These are phyloP conservation scores for Chauna torquata DNA, from an alignment of 2,113 vertebrate genomes.

Conservation along the genomic window DNA sequence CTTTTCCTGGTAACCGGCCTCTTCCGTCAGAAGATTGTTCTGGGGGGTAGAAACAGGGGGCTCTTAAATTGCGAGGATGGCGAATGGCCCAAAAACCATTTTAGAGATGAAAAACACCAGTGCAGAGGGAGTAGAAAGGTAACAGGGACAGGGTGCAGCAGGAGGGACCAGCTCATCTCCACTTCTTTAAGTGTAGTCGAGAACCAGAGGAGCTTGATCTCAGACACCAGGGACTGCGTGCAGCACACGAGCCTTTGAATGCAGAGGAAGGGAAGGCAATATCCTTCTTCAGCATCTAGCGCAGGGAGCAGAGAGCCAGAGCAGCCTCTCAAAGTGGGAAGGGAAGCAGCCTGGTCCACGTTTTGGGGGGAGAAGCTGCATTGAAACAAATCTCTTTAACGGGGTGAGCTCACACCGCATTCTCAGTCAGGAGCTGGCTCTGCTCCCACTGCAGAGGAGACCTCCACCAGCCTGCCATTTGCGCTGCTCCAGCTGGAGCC, in stretches of 20 bases:
- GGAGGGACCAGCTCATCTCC: neutral
- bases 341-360: neutral
- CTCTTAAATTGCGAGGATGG: neutral
- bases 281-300: fast-evolving
- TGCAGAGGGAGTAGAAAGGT: no score
- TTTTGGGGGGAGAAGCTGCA: neutral
- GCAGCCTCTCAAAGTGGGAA: neutral
- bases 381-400: neutral
- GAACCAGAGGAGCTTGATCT: neutral
- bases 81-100: neutral
- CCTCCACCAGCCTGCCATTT: neutral
- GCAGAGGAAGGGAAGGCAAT: neutral
- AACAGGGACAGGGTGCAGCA: fast-evolving
- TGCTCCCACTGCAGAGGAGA: neutral
- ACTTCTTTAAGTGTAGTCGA: fast-evolving
- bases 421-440: neutral
- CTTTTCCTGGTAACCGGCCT: neutral
- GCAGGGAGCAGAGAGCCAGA: neutral
- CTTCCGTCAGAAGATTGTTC: neutral
- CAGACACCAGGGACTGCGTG: neutral
- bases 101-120: neutral
- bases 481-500: neutral
- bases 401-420: neutral
- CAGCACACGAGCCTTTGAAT: fast-evolving
- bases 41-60: no score